A percentile compares a stretch with the other conserved stretches of the same genome.
Evolutionary conservation across 37 sponge, comb jelly and placozoan genomes (phyloP).

Genomic region (Crambe crambe): DNA sequence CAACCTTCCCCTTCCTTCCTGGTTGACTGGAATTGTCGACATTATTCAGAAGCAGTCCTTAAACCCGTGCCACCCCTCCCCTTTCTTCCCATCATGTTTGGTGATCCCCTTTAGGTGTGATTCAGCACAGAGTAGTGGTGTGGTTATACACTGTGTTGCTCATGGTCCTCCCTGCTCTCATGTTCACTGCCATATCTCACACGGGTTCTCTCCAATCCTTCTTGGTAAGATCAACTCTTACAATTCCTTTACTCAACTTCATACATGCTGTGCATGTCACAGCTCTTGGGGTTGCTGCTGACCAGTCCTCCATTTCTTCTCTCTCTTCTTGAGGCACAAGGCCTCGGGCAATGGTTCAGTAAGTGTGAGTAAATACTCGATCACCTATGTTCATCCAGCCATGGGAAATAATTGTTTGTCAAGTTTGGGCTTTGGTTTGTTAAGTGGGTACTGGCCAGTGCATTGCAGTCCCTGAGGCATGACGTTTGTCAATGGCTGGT

Average conservation of each 20-base stretch:
- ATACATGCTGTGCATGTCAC: neutral
- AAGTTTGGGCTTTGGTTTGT: too few relatives aligned
- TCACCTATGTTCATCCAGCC: too few relatives aligned
- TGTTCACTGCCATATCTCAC: slow-evolving; percentile 17
- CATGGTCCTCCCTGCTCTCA: slow-evolving; percentile 25
- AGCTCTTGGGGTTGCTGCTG: slow-evolving; percentile 11
- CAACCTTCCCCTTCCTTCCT: too few relatives aligned
- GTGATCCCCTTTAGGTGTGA: slow-evolving; percentile 17
- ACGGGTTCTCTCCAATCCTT: neutral
- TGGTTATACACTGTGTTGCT: slow-evolving; percentile 28
- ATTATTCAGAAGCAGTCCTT: too few relatives aligned
- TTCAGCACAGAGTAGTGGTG: slow-evolving; percentile 38
- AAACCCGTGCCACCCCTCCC: too few relatives aligned
- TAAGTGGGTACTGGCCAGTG: too few relatives aligned
- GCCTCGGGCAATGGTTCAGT: slow-evolving; percentile 59
- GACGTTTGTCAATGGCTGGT: too few relatives aligned
- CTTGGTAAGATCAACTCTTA: slow-evolving; percentile 21
- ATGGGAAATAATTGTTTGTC: too few relatives aligned
- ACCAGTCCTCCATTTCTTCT: slow-evolving; percentile 43
- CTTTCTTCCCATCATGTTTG: too few relatives aligned
- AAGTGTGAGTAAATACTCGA: neutral
- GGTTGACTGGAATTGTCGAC: too few relatives aligned
- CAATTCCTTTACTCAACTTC: too few relatives aligned
- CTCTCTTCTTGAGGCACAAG: slow-evolving; percentile 70
- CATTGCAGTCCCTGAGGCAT: too few relatives aligned